Evolutionary conservation across 2,113 vertebrate genomes (phyloP).

Genomic region (Aegotheles bennettii): DNA sequence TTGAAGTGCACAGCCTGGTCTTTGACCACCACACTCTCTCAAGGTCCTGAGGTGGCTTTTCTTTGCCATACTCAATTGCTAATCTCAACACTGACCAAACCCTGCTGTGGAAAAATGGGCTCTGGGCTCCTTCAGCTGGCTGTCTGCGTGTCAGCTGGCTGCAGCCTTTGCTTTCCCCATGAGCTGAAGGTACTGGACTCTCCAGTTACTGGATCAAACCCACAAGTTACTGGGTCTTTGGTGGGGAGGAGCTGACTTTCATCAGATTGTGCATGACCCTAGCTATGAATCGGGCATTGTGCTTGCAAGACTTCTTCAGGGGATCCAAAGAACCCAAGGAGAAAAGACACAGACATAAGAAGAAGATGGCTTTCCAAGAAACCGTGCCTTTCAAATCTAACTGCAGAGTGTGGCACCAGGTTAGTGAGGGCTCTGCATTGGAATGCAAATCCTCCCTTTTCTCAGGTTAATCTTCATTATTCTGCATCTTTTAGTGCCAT

Average conservation of each 20-base stretch:
- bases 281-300: background rate
- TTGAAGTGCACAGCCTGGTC: background rate
- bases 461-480: background rate
- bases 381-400: background rate
- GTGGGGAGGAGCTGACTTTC: background rate
- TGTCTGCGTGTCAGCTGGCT: background rate
- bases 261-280: background rate
- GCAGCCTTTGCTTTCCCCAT: background rate
- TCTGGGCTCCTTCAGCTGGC: background rate
- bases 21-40: background rate
- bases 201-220: background rate
- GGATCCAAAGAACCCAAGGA: background rate
- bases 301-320: background rate
- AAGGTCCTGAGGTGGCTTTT: background rate
- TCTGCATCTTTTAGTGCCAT: background rate
- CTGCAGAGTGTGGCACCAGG: background rate
- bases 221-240: background rate
- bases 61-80: background rate
- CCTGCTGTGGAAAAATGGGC: background rate
- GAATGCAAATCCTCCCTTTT: too few relatives aligned
- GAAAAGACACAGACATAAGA: background rate
- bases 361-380: background rate
- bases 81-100: background rate
- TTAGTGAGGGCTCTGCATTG: background rate
- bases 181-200: background rate